phyloP scores from a whole-genome alignment of 1,140 invertebrate genomes.

The Caenorhabditis elegans region WBcel235 BX284602.5:9001001-9001500 shows the following conservation, averaged over 20 bases:
- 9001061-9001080: neutral
- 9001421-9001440: neutral
- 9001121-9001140: slow-evolving; percentile 8
- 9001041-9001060: neutral
- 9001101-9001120: neutral
- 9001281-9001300: too few species aligned
- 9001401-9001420: too few species aligned
- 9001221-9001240: neutral
- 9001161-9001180: neutral
- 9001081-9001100: neutral
- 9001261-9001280: neutral
- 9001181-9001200: slow-evolving; percentile 9
- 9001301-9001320: too few species aligned
- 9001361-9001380: too few species aligned
- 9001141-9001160: neutral
- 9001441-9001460: slow-evolving; percentile 10
- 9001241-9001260: slow-evolving; percentile 11
- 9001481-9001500: neutral
- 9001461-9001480: neutral
- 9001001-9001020: neutral
- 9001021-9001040: slow-evolving; percentile 2
- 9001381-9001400: too few species aligned
- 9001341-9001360: too few species aligned
- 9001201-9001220: slow-evolving; percentile 9
- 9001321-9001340: too few species aligned